These are phyloP conservation scores for Dynastes grantii DNA, from an alignment of 2,888 invertebrate genomes.

Conservation along the genomic window DNA sequence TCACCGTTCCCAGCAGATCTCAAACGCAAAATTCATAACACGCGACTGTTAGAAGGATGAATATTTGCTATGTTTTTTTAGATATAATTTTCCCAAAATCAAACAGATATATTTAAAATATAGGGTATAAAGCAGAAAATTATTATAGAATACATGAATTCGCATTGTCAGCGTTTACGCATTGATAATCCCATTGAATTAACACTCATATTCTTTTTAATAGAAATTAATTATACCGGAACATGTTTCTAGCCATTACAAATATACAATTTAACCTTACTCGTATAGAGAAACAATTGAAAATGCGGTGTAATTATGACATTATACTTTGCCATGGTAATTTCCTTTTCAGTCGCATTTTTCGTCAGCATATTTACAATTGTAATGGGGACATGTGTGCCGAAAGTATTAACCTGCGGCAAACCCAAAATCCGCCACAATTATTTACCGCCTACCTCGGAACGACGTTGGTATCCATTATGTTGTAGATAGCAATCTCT, in stretches of 20 bases:
- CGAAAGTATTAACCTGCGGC: conserved; percentile 3
- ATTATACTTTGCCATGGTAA: conserved; percentile 20
- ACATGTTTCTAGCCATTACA: neutral
- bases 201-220: too few species aligned
- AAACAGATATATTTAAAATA: too few species aligned
- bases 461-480: conserved; percentile 31
- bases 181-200: too few species aligned
- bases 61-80: too few species aligned
- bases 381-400: conserved; percentile 15
- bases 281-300: conserved; percentile 16
- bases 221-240: conserved; percentile 11
- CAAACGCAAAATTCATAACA: too few species aligned
- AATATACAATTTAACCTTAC: neutral
- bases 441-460: conserved; percentile 30
- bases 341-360: conserved; percentile 24
- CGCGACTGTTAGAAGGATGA: too few species aligned
- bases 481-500: conserved; percentile 38
- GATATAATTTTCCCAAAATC: too few species aligned
- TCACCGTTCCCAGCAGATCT: too few species aligned
- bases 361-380: conserved; percentile 41
- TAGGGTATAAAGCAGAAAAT: too few species aligned
- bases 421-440: conserved; percentile 23
- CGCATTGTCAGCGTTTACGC: too few species aligned
- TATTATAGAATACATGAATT: too few species aligned
- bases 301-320: conserved; percentile 19